Conservation (phyloP, 1,140 invertebrate species). For the Halictus rubicundus region DNA sequence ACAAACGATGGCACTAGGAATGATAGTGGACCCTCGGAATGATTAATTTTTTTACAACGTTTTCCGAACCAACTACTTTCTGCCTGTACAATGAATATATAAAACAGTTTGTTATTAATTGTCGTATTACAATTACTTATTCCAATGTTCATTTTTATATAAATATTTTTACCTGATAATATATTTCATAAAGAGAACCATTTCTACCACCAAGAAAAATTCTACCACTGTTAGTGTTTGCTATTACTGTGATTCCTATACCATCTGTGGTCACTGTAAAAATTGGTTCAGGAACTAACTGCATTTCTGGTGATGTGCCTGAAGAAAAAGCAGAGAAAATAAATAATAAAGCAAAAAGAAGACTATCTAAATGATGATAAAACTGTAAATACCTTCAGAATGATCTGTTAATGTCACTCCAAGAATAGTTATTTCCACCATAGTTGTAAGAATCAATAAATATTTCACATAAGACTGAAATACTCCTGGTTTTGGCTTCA, state of each 20-base stretch:
- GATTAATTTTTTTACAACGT: slow-evolving; percentile 97
- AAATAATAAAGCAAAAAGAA: slow-evolving; percentile 22
- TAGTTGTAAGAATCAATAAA: slow-evolving; percentile 93
- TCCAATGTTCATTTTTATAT: background rate
- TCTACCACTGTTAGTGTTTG: slow-evolving; percentile 90
- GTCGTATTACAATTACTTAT: background rate
- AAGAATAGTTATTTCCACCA: slow-evolving; percentile 95
- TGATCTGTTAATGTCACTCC: slow-evolving; percentile 86
- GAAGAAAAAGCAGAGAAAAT: slow-evolving; percentile 52
- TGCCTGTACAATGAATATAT: slow-evolving; percentile 80
- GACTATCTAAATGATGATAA: slow-evolving; percentile 20
- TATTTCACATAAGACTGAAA: slow-evolving; percentile 96
- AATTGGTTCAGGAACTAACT: slow-evolving; percentile 95
- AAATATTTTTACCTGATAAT: slow-evolving; percentile 88
- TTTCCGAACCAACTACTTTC: slow-evolving; percentile 96
- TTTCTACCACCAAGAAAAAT: slow-evolving; percentile 98
- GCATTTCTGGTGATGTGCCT: slow-evolving; percentile 88
- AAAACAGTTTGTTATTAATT: slow-evolving; percentile 17
- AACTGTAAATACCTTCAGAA: slow-evolving; percentile 75
- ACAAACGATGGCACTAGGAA: slow-evolving; percentile 96
- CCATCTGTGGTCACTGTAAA: slow-evolving; percentile 96
- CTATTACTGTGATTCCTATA: slow-evolving; percentile 90
- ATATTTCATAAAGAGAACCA: slow-evolving; percentile 96
- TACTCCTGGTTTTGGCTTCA: slow-evolving; percentile 91
- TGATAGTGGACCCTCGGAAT: slow-evolving; percentile 92